phyloP scores from a whole-genome alignment of 2,888 invertebrate genomes.

The Drosophila borealis region DNA sequence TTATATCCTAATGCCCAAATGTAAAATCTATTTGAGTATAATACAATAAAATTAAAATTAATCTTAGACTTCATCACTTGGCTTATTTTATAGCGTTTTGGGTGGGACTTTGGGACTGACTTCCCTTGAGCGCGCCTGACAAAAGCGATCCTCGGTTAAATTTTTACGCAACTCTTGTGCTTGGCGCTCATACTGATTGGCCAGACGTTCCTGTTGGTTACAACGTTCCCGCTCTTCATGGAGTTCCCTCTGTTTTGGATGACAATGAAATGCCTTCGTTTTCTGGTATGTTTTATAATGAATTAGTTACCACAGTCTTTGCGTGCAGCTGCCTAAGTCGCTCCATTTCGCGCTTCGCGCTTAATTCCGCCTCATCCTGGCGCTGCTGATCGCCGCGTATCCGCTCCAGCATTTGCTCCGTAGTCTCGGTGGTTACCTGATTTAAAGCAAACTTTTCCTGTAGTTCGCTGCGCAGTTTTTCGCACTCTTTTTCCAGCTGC shows the following conservation, averaged over 20 bases:
- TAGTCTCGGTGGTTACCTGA: slow-evolving; percentile 85
- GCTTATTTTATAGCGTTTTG: slow-evolving; percentile 43
- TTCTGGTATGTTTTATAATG: neutral
- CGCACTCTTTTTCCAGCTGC: slow-evolving; percentile 86
- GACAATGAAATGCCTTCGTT: neutral
- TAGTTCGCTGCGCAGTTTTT: slow-evolving; percentile 83
- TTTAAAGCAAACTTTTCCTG: slow-evolving; percentile 64
- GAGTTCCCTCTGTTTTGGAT: slow-evolving; percentile 71
- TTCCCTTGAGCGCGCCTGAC: slow-evolving; percentile 78
- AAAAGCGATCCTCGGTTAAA: slow-evolving; percentile 83
- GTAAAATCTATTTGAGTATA: neutral
- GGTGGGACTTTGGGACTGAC: slow-evolving; percentile 55
- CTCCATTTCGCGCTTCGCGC: slow-evolving; percentile 79
- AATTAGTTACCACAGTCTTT: slow-evolving; percentile 71
- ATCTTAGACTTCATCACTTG: neutral
- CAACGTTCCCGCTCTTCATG: slow-evolving; percentile 76
- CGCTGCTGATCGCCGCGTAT: slow-evolving; percentile 87
- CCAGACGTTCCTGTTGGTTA: slow-evolving; percentile 75
- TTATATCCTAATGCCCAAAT: neutral
- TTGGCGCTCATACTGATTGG: slow-evolving; percentile 81
- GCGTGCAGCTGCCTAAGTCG: slow-evolving; percentile 76
- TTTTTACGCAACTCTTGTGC: slow-evolving; percentile 82
- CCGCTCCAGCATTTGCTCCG: slow-evolving; percentile 87
- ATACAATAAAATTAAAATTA: slow-evolving; percentile 3
- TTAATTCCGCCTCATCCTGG: slow-evolving; percentile 75